Conservation (phyloP, 2,888 invertebrate species). For the Drosophila vallismaia region DNA sequence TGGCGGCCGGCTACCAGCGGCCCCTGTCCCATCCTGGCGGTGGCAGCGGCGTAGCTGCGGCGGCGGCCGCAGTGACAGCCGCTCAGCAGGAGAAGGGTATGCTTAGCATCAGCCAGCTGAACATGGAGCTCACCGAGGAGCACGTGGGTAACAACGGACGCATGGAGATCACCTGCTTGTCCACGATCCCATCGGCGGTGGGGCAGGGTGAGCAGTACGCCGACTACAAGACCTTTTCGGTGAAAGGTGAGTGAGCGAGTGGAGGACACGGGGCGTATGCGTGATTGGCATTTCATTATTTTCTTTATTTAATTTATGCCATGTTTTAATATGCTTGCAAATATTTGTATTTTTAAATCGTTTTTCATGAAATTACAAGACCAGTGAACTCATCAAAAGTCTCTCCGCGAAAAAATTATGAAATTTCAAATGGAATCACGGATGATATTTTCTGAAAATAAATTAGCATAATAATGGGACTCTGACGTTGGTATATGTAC, state of each 20-base stretch:
- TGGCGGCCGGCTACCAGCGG: conserved; percentile 79
- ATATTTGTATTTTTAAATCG: conserved; percentile 58
- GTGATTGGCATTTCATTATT: conserved; percentile 59
- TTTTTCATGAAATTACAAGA: conserved; percentile 48
- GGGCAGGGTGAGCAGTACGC: conserved; percentile 89
- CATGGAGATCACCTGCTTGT: conserved; percentile 89
- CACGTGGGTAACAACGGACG: conserved; percentile 89
- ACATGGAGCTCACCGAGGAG: conserved; percentile 89
- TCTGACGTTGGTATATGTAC: not conserved
- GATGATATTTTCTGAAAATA: conserved; percentile 62
- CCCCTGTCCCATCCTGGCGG: conserved; percentile 81
- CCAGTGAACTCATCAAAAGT: conserved; percentile 75
- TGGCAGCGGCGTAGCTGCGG: conserved; percentile 80
- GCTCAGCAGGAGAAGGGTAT: conserved; percentile 81
- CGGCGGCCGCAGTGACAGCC: conserved; percentile 81
- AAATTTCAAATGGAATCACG: conserved; percentile 67
- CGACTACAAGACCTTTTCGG: conserved; percentile 89
- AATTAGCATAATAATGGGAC: conserved; percentile 61
- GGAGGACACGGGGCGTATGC: conserved; percentile 36
- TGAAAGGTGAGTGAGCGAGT: conserved; percentile 86
- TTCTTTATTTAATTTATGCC: conserved; percentile 40
- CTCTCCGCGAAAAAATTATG: conserved; percentile 53
- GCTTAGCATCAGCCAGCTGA: conserved; percentile 88
- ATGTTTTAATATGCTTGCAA: conserved; percentile 59
- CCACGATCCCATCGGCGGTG: conserved; percentile 91